Evolutionary conservation across 1,140 invertebrate genomes (phyloP).

Genomic region (Bombus haemorrhoidalis): DNA sequence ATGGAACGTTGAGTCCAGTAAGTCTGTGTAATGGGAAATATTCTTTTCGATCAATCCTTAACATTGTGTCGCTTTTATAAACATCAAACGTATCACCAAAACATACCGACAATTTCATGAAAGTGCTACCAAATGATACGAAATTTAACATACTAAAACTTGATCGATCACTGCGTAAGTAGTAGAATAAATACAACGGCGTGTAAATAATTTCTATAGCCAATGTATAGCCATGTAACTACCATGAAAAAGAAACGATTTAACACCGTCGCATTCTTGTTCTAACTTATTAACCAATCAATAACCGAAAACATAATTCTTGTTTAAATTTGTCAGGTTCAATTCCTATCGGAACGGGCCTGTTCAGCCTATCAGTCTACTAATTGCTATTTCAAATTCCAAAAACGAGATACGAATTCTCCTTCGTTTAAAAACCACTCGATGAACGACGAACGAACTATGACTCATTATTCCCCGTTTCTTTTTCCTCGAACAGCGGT

Average conservation of each 20-base stretch:
- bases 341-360: background rate
- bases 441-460: background rate
- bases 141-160: too few relatives aligned
- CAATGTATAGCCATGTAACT: background rate
- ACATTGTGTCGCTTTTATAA: too few relatives aligned
- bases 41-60: too few relatives aligned
- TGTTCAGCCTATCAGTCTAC: background rate
- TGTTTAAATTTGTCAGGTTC: background rate
- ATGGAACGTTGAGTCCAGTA: too few relatives aligned
- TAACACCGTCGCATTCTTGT: background rate
- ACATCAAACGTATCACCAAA: too few relatives aligned
- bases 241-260: background rate
- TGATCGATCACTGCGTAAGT: too few relatives aligned
- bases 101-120: too few relatives aligned
- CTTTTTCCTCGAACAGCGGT: conserved; percentile 21
- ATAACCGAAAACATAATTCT: background rate
- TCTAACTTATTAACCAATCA: background rate
- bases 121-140: too few relatives aligned
- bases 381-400: background rate
- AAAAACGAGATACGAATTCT: background rate
- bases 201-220: too few relatives aligned
- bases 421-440: background rate
- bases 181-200: too few relatives aligned
- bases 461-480: conserved; percentile 6
- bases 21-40: too few relatives aligned